Conservation (phyloP, 2,888 invertebrate genomes). For the Tinea pellionella region DNA sequence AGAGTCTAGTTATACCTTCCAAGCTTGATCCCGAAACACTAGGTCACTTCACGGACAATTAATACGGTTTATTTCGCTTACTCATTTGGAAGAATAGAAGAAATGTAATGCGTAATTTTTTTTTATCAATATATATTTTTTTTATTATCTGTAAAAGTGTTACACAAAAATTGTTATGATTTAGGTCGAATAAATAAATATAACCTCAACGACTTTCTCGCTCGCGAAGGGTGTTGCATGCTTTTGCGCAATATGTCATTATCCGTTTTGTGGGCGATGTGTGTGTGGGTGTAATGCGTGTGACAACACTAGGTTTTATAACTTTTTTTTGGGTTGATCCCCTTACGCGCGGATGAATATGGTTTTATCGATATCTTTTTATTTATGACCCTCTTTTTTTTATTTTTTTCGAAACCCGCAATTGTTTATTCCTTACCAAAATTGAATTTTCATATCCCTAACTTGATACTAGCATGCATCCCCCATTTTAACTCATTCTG, state of each 20-base stretch:
- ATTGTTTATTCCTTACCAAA: too few relatives aligned
- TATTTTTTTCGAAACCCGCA: too few relatives aligned
- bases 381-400: too few relatives aligned
- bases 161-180: background rate
- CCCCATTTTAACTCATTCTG: too few relatives aligned
- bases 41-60: too few relatives aligned
- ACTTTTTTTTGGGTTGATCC: background rate
- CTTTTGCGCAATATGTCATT: constrained; percentile 11
- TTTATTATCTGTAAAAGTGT: background rate
- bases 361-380: too few relatives aligned
- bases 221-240: constrained; percentile 10
- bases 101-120: background rate
- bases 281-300: constrained; percentile 6
- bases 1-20: too few relatives aligned
- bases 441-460: too few relatives aligned
- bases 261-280: constrained; percentile 9
- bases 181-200: too few relatives aligned
- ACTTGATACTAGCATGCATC: too few relatives aligned
- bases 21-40: too few relatives aligned
- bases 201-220: background rate
- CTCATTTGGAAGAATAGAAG: background rate
- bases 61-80: background rate
- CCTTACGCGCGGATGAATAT: background rate
- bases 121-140: background rate
- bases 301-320: constrained; percentile 11